Evolutionary conservation across 2,113 vertebrate genomes (phyloP).

Genomic region (Corydoras maculifer): DNA sequence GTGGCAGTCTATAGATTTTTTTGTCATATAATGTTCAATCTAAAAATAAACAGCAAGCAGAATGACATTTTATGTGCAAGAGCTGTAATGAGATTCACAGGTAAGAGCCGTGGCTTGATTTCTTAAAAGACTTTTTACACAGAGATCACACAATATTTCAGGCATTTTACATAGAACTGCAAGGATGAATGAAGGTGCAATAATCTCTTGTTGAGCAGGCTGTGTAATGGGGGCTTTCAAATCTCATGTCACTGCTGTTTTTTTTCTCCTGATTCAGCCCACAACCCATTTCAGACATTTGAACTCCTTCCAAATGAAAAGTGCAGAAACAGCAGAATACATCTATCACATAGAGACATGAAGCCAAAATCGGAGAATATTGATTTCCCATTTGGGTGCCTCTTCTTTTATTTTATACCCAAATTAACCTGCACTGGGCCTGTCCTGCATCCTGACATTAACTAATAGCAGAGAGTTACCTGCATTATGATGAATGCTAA

Average conservation of each 20-base stretch:
- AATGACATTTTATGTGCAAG: too few species aligned
- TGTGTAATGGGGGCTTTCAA: neutral
- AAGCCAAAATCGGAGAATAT: constrained; percentile 55
- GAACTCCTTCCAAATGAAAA: constrained; percentile 65
- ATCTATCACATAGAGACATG: constrained; percentile 53
- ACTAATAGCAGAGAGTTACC: constrained; percentile 2
- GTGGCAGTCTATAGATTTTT: too few species aligned
- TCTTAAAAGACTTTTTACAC: too few species aligned
- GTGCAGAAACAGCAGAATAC: constrained; percentile 53
- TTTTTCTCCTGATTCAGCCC: neutral
- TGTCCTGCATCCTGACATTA: neutral
- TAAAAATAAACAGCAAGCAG: too few species aligned
- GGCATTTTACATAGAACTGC: too few species aligned
- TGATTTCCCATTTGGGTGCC: constrained; percentile 55
- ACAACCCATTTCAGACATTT: constrained; percentile 37
- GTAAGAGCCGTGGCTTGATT: too few species aligned
- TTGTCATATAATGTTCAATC: too few species aligned
- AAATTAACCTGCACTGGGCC: constrained; percentile 45
- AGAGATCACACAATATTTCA: too few species aligned
- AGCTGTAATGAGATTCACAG: too few species aligned
- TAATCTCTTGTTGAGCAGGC: too few species aligned
- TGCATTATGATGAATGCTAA: neutral
- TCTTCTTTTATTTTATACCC: constrained; percentile 54
- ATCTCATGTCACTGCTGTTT: neutral
- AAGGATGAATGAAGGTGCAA: too few species aligned